These are phyloP conservation scores for Pollenia labialis DNA, from an alignment of 2,888 invertebrate species.

Conservation along the genomic window DNA sequence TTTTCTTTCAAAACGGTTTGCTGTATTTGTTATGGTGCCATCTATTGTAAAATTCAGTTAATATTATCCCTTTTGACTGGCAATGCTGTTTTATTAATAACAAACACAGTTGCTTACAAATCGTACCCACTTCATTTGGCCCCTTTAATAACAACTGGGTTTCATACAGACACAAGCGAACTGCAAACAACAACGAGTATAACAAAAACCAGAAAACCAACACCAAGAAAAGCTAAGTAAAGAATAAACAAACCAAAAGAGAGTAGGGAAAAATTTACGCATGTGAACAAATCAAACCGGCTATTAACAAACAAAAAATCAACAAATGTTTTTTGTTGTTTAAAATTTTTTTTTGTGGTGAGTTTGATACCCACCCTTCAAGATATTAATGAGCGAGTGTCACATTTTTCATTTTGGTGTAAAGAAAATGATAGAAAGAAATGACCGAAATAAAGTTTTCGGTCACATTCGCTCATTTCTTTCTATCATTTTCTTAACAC, in stretches of 20 bases:
- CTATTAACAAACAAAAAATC: too few species aligned
- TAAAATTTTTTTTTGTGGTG: too few species aligned
- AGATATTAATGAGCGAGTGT: too few species aligned
- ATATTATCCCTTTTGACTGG: background rate
- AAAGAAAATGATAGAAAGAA: too few species aligned
- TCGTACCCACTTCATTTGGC: background rate
- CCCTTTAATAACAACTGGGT: conserved; percentile 1
- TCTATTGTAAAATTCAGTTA: background rate
- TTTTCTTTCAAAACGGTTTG: too few species aligned
- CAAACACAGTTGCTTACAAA: background rate
- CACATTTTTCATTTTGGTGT: too few species aligned
- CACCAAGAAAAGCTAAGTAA: background rate
- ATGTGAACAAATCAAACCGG: too few species aligned
- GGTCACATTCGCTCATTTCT: too few species aligned
- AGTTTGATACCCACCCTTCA: too few species aligned
- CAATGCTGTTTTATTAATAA: background rate
- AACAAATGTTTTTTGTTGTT: too few species aligned
- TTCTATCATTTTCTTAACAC: too few species aligned
- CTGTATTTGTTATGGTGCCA: background rate
- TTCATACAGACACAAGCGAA: conserved; percentile 17
- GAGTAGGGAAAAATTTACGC: conserved; percentile 32
- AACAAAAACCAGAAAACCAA: conserved; percentile 21
- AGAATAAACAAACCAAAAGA: conserved; percentile 68
- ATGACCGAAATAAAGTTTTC: too few species aligned
- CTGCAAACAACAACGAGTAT: conserved; percentile 40